A percentile compares a stretch with the other conserved stretches of the same genome.
Evolutionary conservation across 1,140 invertebrate species (phyloP).

Genomic region (Ditylenchus dipsaci): DNA sequence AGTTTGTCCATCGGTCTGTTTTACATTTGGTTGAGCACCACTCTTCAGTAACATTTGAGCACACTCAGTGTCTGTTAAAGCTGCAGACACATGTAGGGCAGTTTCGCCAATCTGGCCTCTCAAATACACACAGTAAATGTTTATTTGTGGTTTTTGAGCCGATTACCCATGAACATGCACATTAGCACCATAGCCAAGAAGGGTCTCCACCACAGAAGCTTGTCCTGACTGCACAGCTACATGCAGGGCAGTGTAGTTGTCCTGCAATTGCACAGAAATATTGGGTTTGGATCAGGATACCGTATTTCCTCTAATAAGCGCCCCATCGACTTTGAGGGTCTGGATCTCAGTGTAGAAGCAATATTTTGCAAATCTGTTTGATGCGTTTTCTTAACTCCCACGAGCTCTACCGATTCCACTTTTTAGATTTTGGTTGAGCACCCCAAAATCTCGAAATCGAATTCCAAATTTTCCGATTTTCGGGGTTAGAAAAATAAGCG

Average conservation of each 20-base stretch:
- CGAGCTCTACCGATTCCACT: too few species aligned
- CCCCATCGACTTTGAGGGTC: too few species aligned
- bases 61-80: slow-evolving; percentile 80
- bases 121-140: background rate
- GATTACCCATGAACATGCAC: slow-evolving; percentile 76
- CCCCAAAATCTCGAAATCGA: too few species aligned
- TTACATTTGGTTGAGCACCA: slow-evolving; percentile 83
- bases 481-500: too few species aligned
- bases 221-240: slow-evolving; percentile 94
- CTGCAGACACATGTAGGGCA: slow-evolving; percentile 86
- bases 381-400: too few species aligned
- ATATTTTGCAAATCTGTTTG: too few species aligned
- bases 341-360: too few species aligned
- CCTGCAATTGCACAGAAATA: slow-evolving; percentile 64
- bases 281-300: background rate
- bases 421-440: too few species aligned
- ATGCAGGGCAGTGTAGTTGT: slow-evolving; percentile 95
- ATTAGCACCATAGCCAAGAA: slow-evolving; percentile 90
- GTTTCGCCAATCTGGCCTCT: slow-evolving; percentile 63
- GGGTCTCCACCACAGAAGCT: slow-evolving; percentile 87
- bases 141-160: background rate
- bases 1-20: slow-evolving; percentile 63
- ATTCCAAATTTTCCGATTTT: too few species aligned
- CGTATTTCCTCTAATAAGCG: too few species aligned
- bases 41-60: slow-evolving; percentile 94